phyloP scores from a whole-genome alignment of 2,113 vertebrate species.

The Paraplagusia blochii region DNA sequence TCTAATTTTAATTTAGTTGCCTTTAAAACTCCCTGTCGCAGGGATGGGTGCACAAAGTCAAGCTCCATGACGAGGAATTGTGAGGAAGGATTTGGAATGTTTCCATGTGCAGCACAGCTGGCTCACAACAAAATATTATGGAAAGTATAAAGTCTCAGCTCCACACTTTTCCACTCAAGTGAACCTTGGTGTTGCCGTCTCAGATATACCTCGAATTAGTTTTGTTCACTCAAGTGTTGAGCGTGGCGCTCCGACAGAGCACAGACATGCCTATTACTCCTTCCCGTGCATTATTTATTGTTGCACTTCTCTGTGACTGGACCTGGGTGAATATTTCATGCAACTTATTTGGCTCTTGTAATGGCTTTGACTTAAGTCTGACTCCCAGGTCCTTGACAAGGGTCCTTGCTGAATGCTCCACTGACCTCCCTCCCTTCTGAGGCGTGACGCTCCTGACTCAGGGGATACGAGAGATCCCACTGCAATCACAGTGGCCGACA shows the following conservation, averaged over 20 bases:
- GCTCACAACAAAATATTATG: conserved; percentile 27
- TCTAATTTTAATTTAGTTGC: too few relatives aligned
- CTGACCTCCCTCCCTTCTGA: conserved; percentile 20
- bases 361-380: conserved; percentile 54
- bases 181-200: too few relatives aligned
- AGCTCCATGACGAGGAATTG: conserved; percentile 50
- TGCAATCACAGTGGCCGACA: conserved; percentile 7
- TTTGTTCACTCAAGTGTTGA: neutral
- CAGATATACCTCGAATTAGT: too few relatives aligned
- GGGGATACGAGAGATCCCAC: conserved; percentile 20
- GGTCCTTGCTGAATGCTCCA: conserved; percentile 24
- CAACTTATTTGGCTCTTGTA: conserved; percentile 62
- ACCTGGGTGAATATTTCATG: conserved; percentile 67
- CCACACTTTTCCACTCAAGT: neutral
- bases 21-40: too few relatives aligned
- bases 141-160: conserved; percentile 29
- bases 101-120: conserved; percentile 24
- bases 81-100: conserved; percentile 47
- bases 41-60: conserved; percentile 18
- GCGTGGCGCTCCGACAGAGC: conserved; percentile 36
- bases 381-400: conserved; percentile 14
- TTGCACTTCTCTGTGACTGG: conserved; percentile 41
- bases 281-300: conserved; percentile 58
- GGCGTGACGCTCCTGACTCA: conserved; percentile 6
- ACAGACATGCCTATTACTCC: conserved; percentile 31